Conservation (phyloP, 2,797 vertebrate genomes). For the Eupleurogrammus muticus region DNA sequence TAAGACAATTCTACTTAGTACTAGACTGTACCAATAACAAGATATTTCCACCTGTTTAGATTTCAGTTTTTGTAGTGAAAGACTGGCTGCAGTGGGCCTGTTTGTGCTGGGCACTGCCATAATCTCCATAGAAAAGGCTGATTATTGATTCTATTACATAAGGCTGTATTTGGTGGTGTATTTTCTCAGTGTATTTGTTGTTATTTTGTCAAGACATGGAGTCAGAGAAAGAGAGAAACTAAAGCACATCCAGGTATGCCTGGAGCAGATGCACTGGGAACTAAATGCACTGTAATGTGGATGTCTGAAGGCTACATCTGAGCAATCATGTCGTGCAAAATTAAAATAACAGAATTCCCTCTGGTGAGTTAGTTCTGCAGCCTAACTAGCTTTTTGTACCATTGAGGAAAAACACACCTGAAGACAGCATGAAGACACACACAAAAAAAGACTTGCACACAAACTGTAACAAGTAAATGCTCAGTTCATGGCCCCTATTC, state of each 20-base stretch:
- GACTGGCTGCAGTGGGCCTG: too few relatives aligned
- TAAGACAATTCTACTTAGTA: too few relatives aligned
- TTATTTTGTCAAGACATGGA: conserved; percentile 39
- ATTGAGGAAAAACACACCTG: background rate
- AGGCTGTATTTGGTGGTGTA: conserved; percentile 12
- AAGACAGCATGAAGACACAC: background rate
- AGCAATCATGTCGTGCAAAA: conserved; percentile 25
- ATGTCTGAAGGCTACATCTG: conserved; percentile 60
- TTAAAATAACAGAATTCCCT: background rate
- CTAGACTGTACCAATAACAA: too few relatives aligned
- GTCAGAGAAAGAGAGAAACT: conserved; percentile 2
- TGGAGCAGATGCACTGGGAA: conserved; percentile 67
- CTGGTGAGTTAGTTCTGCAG: background rate
- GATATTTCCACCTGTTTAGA: too few relatives aligned
- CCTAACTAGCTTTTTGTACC: background rate
- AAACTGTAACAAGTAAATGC: too few relatives aligned
- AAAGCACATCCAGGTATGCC: conserved; percentile 58
- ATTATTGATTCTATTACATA: conserved; percentile 13
- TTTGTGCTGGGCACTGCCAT: background rate
- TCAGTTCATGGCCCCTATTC: too few relatives aligned
- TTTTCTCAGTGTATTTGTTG: conserved; percentile 34
- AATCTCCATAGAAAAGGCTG: background rate
- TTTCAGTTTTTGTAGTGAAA: too few relatives aligned
- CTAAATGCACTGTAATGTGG: conserved; percentile 68
- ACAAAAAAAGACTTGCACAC: background rate